A percentile compares a stretch with the other conserved stretches of the same genome.
Conservation (phyloP, 2,113 vertebrate genomes). For the Pachypanchax playfairii region DNA sequence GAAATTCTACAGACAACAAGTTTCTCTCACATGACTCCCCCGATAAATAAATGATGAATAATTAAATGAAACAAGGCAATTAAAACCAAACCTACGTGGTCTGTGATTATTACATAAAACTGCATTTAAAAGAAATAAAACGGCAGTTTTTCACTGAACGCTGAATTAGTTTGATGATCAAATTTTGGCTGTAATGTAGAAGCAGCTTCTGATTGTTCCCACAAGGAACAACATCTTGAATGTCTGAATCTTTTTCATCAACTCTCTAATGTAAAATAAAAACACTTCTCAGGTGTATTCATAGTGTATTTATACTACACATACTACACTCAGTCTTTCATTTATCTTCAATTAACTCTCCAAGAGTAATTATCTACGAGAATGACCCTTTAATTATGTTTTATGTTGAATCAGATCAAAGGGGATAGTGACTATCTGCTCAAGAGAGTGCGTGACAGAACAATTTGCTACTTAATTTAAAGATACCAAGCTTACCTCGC, state of each 20-base stretch:
- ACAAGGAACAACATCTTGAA: slow-evolving; percentile 5
- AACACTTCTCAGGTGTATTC: background rate
- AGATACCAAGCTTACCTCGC: slow-evolving; percentile 83
- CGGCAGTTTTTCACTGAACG: slow-evolving; percentile 14
- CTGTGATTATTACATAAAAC: background rate
- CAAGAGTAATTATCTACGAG: slow-evolving; percentile 2
- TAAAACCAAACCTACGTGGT: slow-evolving; percentile 2
- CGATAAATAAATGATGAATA: too few species aligned
- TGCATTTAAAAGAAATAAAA: slow-evolving; percentile 24
- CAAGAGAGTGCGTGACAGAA: slow-evolving; percentile 6
- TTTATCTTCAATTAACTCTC: background rate
- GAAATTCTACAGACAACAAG: too few species aligned
- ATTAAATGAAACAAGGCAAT: background rate
- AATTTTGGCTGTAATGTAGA: slow-evolving; percentile 25
- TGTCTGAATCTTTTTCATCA: background rate
- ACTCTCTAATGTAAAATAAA: too few species aligned
- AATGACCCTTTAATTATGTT: slow-evolving; percentile 14
- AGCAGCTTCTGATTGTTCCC: slow-evolving; percentile 1
- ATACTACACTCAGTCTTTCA: background rate
- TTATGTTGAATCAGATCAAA: slow-evolving; percentile 4
- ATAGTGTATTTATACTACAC: too few species aligned
- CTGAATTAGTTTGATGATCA: slow-evolving; percentile 40
- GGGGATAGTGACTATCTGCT: background rate
- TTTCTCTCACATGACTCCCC: too few species aligned
- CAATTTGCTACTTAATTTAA: slow-evolving; percentile 2